These are phyloP conservation scores for Nymphalis polychloros DNA, from an alignment of 2,888 invertebrate species.

Conservation along the genomic window DNA sequence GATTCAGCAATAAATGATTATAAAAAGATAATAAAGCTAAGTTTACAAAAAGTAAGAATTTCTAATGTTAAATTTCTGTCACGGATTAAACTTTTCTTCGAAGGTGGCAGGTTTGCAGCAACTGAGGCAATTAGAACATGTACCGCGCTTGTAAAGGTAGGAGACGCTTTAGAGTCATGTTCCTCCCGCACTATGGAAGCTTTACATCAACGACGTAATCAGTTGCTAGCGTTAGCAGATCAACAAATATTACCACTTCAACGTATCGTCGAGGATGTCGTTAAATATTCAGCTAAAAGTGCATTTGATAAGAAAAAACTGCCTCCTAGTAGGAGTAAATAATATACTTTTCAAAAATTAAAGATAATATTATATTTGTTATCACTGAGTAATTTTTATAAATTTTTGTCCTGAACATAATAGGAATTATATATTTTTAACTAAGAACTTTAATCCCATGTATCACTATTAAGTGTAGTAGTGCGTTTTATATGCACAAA, in stretches of 20 bases:
- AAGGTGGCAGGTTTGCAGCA: constrained; percentile 61
- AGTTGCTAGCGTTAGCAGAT: constrained; percentile 55
- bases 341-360: background rate
- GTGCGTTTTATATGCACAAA: too few species aligned
- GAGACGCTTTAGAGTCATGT: constrained; percentile 61
- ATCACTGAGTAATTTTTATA: too few species aligned
- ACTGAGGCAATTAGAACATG: constrained; percentile 56
- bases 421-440: too few species aligned
- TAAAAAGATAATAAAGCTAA: constrained; percentile 51
- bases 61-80: constrained; percentile 63
- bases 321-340: constrained; percentile 29
- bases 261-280: constrained; percentile 49
- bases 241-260: constrained; percentile 51
- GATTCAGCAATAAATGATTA: constrained; percentile 47
- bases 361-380: too few species aligned
- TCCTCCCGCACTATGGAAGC: constrained; percentile 47
- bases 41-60: constrained; percentile 64
- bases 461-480: too few species aligned
- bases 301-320: constrained; percentile 45
- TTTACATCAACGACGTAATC: constrained; percentile 51
- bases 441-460: too few species aligned
- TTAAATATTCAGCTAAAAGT: constrained; percentile 45
- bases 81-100: constrained; percentile 55
- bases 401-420: too few species aligned
- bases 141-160: constrained; percentile 49